These are phyloP conservation scores for Psilanteris sp. DNA, from an alignment of 1,140 invertebrate species.

Conservation along the genomic window DNA sequence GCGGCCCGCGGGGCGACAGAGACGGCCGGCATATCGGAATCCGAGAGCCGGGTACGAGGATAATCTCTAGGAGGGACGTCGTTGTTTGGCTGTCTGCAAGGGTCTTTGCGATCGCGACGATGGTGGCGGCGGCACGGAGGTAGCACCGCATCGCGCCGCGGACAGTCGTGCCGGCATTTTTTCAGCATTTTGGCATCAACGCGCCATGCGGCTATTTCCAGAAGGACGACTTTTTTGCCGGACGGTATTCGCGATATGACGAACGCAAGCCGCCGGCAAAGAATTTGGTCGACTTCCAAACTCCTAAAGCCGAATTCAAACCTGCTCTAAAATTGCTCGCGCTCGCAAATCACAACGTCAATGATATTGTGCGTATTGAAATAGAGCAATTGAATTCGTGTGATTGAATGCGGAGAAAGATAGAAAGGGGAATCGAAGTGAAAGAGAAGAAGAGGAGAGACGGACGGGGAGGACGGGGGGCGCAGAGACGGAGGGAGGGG, in stretches of 20 bases:
- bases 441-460: slow-evolving; percentile 5
- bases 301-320: slow-evolving; percentile 20
- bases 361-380: slow-evolving; percentile 20
- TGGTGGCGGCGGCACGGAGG: slow-evolving; percentile 17
- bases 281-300: slow-evolving; percentile 46
- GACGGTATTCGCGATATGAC: slow-evolving; percentile 34
- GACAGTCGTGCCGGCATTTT: slow-evolving; percentile 20
- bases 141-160: slow-evolving; percentile 17
- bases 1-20: slow-evolving; percentile 63
- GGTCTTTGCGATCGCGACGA: slow-evolving; percentile 60
- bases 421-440: background rate
- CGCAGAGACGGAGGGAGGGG: no score
- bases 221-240: slow-evolving; percentile 36
- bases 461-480: no score
- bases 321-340: slow-evolving; percentile 13
- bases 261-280: slow-evolving; percentile 7
- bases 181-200: slow-evolving; percentile 19
- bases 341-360: slow-evolving; percentile 9
- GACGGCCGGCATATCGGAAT: slow-evolving; percentile 76
- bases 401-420: slow-evolving; percentile 4
- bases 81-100: slow-evolving; percentile 69
- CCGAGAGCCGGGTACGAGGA: slow-evolving; percentile 64
- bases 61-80: slow-evolving; percentile 67
- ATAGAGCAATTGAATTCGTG: slow-evolving; percentile 36
- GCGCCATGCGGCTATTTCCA: slow-evolving; percentile 27